A percentile compares a stretch with the other conserved stretches of the same genome.
These are phyloP conservation scores for Cryptops parisi DNA, from an alignment of 2,888 invertebrate species.

Conservation along the genomic window DNA sequence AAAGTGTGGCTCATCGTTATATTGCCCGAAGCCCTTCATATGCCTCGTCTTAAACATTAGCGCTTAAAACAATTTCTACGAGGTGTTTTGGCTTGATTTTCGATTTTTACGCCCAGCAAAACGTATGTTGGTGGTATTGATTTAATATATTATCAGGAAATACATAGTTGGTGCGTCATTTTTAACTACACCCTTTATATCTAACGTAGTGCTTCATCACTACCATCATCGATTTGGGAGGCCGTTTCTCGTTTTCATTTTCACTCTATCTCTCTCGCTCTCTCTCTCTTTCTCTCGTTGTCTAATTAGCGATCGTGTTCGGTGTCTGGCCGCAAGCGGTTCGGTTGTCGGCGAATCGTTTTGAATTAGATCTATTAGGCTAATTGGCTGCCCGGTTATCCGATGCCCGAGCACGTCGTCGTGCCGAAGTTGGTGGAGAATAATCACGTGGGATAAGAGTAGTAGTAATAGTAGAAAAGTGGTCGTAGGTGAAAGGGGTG, in stretches of 20 bases:
- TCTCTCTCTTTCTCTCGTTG: too few species aligned
- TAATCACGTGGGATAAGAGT: neutral
- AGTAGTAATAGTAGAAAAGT: neutral
- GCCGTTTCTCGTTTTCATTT: too few species aligned
- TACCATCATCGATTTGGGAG: too few species aligned
- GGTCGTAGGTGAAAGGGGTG: neutral
- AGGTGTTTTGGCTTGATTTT: too few species aligned
- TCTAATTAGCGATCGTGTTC: slow-evolving; percentile 8
- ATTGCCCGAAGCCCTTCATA: too few species aligned
- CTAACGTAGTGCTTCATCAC: neutral
- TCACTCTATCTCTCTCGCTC: too few species aligned
- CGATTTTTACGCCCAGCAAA: neutral
- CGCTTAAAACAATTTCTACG: too few species aligned
- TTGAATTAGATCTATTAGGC: slow-evolving; percentile 8
- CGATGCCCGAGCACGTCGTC: neutral
- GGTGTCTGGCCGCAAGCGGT: slow-evolving; percentile 8
- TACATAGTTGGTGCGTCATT: too few species aligned
- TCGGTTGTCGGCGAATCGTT: neutral
- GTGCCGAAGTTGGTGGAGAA: too few species aligned
- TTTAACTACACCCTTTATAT: neutral
- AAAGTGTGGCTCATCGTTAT: too few species aligned
- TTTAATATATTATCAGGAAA: too few species aligned
- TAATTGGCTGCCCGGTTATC: slow-evolving; percentile 8
- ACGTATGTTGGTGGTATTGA: neutral
- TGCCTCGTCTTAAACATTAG: too few species aligned